A percentile compares a stretch with the other conserved stretches of the same genome.
Evolutionary conservation across 2,113 vertebrate species (phyloP).

Genomic region (Seriola dumerili): DNA sequence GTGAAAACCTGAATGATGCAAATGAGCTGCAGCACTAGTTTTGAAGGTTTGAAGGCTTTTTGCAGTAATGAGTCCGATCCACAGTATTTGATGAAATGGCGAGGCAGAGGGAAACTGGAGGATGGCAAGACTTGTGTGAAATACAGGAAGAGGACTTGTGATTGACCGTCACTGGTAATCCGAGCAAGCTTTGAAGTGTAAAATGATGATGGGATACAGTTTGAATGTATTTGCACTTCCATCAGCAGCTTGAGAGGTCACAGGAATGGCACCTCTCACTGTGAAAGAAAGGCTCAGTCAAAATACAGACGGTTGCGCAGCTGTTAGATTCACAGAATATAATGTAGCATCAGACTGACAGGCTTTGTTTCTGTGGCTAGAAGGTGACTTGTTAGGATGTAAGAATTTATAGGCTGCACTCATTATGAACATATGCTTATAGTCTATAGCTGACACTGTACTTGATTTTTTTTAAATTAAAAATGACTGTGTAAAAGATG

Average conservation of each 20-base stretch:
- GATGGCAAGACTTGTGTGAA: slow-evolving; percentile 24
- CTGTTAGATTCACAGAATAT: background rate
- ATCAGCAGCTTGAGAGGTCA: slow-evolving; percentile 46
- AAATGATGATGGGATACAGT: slow-evolving; percentile 41
- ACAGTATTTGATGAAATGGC: slow-evolving; percentile 28
- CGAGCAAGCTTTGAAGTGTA: slow-evolving; percentile 56
- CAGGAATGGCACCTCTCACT: background rate
- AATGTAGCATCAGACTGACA: background rate
- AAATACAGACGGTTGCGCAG: background rate
- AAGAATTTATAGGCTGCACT: background rate
- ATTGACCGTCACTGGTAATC: slow-evolving; percentile 50
- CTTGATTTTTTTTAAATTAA: background rate
- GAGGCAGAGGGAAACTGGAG: slow-evolving; percentile 37
- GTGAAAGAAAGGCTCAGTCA: slow-evolving; percentile 12
- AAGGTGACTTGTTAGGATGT: background rate
- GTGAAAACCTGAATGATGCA: slow-evolving; percentile 19
- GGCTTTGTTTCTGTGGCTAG: slow-evolving; percentile 1
- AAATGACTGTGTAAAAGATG: background rate
- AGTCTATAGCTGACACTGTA: background rate
- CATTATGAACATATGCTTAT: background rate
- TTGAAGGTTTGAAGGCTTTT: slow-evolving; percentile 14
- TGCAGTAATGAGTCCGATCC: slow-evolving; percentile 35
- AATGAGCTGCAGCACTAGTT: slow-evolving; percentile 12
- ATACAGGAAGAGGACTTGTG: slow-evolving; percentile 22
- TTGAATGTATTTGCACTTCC: slow-evolving; percentile 53